Evolutionary conservation across 2,797 vertebrate genomes (phyloP).

Genomic region (Lacerta viridis): DNA sequence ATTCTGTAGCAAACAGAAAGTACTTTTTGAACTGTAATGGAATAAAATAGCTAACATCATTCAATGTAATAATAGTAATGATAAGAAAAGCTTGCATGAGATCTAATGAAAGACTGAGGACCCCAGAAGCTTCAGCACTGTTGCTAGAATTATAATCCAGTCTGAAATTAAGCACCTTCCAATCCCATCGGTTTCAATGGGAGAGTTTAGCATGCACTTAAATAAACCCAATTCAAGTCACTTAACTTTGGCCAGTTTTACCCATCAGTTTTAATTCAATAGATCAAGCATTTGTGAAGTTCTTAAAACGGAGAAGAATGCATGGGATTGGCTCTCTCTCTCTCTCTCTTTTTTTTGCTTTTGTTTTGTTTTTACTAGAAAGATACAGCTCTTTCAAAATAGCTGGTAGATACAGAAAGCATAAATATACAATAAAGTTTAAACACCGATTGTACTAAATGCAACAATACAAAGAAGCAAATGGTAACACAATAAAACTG

Average conservation of each 20-base stretch:
- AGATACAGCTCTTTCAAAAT: constrained; percentile 87
- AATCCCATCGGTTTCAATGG: constrained; percentile 50
- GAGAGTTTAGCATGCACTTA: constrained; percentile 26
- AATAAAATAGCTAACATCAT: constrained; percentile 79
- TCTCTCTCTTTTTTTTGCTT: constrained; percentile 58
- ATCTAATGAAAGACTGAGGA: constrained; percentile 76
- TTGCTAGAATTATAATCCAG: constrained; percentile 69
- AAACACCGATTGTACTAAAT: constrained; percentile 89
- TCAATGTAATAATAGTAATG: constrained; percentile 58
- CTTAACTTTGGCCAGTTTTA: constrained; percentile 35
- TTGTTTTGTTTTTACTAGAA: constrained; percentile 81
- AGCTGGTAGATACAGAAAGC: constrained; percentile 85
- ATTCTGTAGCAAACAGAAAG: constrained; percentile 80
- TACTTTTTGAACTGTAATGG: constrained; percentile 78
- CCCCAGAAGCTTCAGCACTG: constrained; percentile 68
- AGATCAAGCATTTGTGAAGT: constrained; percentile 79
- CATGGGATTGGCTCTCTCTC: constrained; percentile 81
- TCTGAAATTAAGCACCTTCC: constrained; percentile 29
- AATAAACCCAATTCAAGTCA: constrained; percentile 6
- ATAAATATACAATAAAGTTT: constrained; percentile 84
- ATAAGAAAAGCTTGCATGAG: constrained; percentile 73
- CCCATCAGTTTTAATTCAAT: constrained; percentile 62
- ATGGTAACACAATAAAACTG: constrained; percentile 99
- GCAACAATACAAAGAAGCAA: constrained; percentile 87
- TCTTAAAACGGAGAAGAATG: constrained; percentile 78